A percentile compares a stretch with the other conserved stretches of the same genome.
These are phyloP conservation scores for Diabrotica virgifera DNA, from an alignment of 1,140 invertebrate species.

Conservation along the genomic window DNA sequence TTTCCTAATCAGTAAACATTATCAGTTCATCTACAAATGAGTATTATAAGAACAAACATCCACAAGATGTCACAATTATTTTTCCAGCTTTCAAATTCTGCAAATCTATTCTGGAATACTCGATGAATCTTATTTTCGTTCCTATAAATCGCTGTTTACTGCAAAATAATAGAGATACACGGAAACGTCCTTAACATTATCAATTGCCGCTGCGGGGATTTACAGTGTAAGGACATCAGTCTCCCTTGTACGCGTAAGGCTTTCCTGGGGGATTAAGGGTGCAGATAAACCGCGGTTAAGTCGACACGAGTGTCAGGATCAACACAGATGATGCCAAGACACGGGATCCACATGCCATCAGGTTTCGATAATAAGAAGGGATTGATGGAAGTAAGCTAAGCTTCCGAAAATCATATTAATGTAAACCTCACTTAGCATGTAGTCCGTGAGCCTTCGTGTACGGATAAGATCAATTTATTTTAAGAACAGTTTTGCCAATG, in stretches of 20 bases:
- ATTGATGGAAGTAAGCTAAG: conserved; percentile 28
- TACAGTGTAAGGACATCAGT: conserved; percentile 1
- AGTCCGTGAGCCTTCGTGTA: not conserved
- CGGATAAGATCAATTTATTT: too few relatives aligned
- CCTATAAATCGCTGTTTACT: too few relatives aligned
- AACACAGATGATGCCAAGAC: conserved; percentile 22
- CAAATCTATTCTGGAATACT: too few relatives aligned
- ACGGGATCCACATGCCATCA: conserved; percentile 12
- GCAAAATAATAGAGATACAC: too few relatives aligned
- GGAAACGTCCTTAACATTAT: too few relatives aligned
- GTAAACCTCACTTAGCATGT: not conserved
- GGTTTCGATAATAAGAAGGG: conserved; percentile 22
- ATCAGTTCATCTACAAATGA: too few relatives aligned
- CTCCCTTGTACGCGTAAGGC: conserved; percentile 2
- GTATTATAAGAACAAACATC: too few relatives aligned
- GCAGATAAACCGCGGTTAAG: conserved; percentile 16
- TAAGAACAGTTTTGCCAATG: too few relatives aligned
- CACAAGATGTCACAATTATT: too few relatives aligned
- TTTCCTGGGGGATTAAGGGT: conserved; percentile 8
- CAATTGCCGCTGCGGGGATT: not conserved
- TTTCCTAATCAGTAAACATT: too few relatives aligned
- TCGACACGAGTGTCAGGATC: conserved; percentile 13
- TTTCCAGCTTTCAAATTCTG: too few relatives aligned
- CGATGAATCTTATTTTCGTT: too few relatives aligned
- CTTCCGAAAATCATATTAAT: not conserved